These are phyloP conservation scores for Harpagifer antarcticus DNA, from an alignment of 2,797 vertebrate genomes.

Conservation along the genomic window DNA sequence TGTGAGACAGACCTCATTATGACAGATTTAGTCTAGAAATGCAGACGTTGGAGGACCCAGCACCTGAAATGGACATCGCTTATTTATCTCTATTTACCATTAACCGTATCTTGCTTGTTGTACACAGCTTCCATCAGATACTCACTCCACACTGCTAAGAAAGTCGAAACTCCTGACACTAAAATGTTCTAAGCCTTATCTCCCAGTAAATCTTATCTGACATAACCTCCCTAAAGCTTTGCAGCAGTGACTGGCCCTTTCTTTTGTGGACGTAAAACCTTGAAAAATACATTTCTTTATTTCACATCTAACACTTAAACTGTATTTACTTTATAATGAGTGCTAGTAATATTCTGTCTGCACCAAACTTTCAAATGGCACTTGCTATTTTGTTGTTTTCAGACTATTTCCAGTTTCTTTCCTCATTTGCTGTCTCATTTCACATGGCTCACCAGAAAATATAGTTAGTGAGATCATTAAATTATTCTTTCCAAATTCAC, in stretches of 20 bases:
- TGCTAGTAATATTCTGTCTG: not conserved
- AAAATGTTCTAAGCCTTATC: conserved; percentile 5
- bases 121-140: not conserved
- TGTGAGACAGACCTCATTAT: conserved; percentile 25
- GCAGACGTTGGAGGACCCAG: conserved; percentile 20
- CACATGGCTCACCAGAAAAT: conserved; percentile 17
- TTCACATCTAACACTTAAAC: conserved; percentile 2
- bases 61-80: not conserved
- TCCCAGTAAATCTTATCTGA: not conserved
- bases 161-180: conserved; percentile 6
- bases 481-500: conserved; percentile 9
- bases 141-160: not conserved
- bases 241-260: not conserved
- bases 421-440: conserved; percentile 21
- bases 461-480: conserved; percentile 7
- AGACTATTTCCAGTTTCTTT: conserved; percentile 5
- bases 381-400: conserved; percentile 25
- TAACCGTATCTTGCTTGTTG: not conserved
- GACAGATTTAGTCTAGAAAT: conserved; percentile 44
- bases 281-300: conserved; percentile 2
- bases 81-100: not conserved
- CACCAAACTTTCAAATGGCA: conserved; percentile 20
- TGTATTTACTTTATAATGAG: conserved; percentile 6
- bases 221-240: not conserved
- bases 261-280: not conserved